Evolutionary conservation across 2,888 invertebrate species (phyloP).

Genomic region (Yponomeuta plumbellus): DNA sequence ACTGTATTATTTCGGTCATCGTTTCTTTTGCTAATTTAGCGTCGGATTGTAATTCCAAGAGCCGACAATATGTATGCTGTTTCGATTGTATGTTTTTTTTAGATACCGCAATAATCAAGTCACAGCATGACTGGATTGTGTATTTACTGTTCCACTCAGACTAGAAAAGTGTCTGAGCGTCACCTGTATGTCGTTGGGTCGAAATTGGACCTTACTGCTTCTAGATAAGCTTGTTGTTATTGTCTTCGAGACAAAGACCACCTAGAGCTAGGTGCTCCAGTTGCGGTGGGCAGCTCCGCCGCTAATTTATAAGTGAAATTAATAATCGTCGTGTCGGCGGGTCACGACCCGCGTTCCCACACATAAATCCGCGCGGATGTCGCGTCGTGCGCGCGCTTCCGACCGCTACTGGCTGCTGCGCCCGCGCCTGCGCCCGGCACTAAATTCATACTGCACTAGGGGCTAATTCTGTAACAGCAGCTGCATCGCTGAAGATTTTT

Average conservation of each 20-base stretch:
- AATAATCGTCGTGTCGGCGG: constrained; percentile 54
- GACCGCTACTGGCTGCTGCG: constrained; percentile 6
- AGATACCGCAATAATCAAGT: background rate
- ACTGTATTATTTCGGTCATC: constrained; percentile 3
- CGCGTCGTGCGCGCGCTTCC: constrained; percentile 43
- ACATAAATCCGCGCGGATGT: constrained; percentile 58
- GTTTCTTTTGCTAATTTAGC: constrained; percentile 8
- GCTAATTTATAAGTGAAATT: constrained; percentile 22
- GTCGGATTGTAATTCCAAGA: background rate
- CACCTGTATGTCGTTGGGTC: background rate
- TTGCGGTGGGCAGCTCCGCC: constrained; percentile 12
- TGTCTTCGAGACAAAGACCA: background rate
- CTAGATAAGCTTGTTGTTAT: background rate
- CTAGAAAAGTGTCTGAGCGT: constrained; percentile 7
- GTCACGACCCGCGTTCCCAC: constrained; percentile 60
- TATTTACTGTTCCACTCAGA: constrained; percentile 1
- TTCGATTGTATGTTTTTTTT: constrained; percentile 1
- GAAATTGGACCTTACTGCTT: background rate
- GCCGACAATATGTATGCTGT: background rate
- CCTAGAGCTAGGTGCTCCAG: constrained; percentile 8
- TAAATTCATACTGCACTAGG: constrained; percentile 6
- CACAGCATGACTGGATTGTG: constrained; percentile 5
- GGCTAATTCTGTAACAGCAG: background rate
- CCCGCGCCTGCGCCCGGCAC: constrained; percentile 1
- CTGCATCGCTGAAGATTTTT: too few species aligned